Evolutionary conservation across 1,140 invertebrate species (phyloP).

Genomic region (Pogonomyrmex barbatus): DNA sequence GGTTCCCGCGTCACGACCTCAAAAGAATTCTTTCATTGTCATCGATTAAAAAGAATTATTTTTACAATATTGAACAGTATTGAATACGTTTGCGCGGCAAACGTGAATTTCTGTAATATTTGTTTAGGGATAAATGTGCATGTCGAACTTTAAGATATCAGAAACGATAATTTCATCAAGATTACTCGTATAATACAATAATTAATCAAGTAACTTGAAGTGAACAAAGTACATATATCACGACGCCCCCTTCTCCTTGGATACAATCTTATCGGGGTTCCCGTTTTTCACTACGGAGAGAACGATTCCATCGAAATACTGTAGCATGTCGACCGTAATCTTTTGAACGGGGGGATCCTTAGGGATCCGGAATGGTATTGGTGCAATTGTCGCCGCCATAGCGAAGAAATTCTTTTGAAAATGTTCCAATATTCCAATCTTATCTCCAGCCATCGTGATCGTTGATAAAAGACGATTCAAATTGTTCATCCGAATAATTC

Average conservation of each 20-base stretch:
- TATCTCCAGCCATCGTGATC: constrained; percentile 8
- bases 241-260: not conserved
- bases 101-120: not conserved
- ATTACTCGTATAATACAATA: constrained; percentile 49
- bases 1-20: not conserved
- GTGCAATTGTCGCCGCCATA: constrained; percentile 59
- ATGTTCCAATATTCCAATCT: constrained; percentile 55
- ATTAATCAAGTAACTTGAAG: constrained; percentile 57
- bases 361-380: constrained; percentile 47
- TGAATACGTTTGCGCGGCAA: not conserved
- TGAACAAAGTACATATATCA: constrained; percentile 57
- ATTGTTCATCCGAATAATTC: constrained; percentile 25
- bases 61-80: not conserved
- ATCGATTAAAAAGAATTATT: not conserved
- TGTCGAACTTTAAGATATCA: not conserved
- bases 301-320: constrained; percentile 61
- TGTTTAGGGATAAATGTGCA: not conserved
- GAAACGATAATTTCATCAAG: constrained; percentile 27
- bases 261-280: constrained; percentile 60
- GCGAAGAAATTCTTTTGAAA: constrained; percentile 55
- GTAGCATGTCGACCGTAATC: constrained; percentile 61
- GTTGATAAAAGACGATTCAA: constrained; percentile 25
- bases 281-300: constrained; percentile 50
- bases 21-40: not conserved
- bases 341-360: constrained; percentile 51